Evolutionary conservation across 2,113 vertebrate species (phyloP), one percentile per base, ranked within the genome.

Genomic region (Beaufortia kweichowensis): DNA sequence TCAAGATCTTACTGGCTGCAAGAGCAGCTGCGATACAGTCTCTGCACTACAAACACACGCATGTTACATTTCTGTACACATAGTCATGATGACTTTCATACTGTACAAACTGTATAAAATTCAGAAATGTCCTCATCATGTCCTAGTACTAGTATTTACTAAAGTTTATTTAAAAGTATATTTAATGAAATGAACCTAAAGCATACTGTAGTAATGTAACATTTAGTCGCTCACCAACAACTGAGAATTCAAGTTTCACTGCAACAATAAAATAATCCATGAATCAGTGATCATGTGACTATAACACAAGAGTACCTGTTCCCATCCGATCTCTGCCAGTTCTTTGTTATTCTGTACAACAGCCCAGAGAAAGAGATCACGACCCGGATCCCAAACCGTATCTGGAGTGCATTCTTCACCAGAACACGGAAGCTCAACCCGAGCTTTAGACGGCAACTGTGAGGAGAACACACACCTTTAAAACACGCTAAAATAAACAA

Each of bases 291-390:
- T 15, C 9, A 39, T 10, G 15, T 24, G 35, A 43, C 8, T 9
- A n/a, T n/a, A n/a, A n/a, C n/a, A n/a, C n/a, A n/a, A n/a, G 14
- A 33, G 14, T 89, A 99, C 97, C 95, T 98, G 94, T 9, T 93
- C 89, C 97, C 97, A 99, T 78, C 94, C 91, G 63, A 98, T 96
- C 29, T 94, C 94, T 8, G 96, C 94, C 88, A 99, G 84, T 71
- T 96, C 93, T 82, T 65, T 92, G 41, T 89, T 93, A 85, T 94
- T 96, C 90, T 98, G 96, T n/a, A 99, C 81, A 0, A 98, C 66
- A 11, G 95, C 94, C 97, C 97, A 99, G 48, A 99, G 94, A 77
- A 99, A 96, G 28, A 99, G 91, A 79, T 99, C 96, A 0, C 93
- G 91, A 11, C 90, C 80, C 0, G 94, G 91, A 64, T 98, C 92